Evolutionary conservation across 2,888 invertebrate species (phyloP).

Genomic region (Latrodectus elegans): DNA sequence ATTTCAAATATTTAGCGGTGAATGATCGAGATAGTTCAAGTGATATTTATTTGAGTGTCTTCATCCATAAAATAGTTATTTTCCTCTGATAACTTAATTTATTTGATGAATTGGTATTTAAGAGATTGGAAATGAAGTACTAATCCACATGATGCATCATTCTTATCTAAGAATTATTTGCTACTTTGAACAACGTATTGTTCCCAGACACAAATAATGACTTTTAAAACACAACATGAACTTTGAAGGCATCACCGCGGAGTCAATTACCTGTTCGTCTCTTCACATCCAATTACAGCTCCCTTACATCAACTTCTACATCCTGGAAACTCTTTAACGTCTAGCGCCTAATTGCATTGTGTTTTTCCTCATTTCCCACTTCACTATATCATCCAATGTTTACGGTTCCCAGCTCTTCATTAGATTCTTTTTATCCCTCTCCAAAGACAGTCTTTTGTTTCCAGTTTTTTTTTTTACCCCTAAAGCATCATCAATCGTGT

Average conservation of each 20-base stretch:
- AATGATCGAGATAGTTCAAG: no score
- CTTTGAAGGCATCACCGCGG: neutral
- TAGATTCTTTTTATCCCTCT: neutral
- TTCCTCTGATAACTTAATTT: no score
- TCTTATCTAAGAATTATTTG: no score
- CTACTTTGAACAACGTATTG: no score
- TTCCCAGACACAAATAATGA: neutral
- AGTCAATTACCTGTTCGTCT: neutral
- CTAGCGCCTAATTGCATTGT: neutral
- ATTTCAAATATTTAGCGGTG: no score
- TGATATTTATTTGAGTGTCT: no score
- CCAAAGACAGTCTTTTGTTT: slow-evolving; percentile 20
- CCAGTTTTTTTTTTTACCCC: neutral
- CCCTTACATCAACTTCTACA: neutral
- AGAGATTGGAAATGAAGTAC: no score
- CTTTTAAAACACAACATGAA: neutral
- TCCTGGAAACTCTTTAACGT: neutral
- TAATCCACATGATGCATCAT: no score
- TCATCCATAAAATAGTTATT: no score
- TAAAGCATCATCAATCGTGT: neutral
- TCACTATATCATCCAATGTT: slow-evolving; percentile 1
- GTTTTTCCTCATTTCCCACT: neutral
- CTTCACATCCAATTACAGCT: neutral
- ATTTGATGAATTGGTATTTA: no score
- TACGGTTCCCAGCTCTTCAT: neutral